A percentile compares a stretch with the other conserved stretches of the same genome.
These are phyloP conservation scores for Trachelus troglodyta DNA, from an alignment of 2,888 invertebrate genomes.

Conservation along the genomic window DNA sequence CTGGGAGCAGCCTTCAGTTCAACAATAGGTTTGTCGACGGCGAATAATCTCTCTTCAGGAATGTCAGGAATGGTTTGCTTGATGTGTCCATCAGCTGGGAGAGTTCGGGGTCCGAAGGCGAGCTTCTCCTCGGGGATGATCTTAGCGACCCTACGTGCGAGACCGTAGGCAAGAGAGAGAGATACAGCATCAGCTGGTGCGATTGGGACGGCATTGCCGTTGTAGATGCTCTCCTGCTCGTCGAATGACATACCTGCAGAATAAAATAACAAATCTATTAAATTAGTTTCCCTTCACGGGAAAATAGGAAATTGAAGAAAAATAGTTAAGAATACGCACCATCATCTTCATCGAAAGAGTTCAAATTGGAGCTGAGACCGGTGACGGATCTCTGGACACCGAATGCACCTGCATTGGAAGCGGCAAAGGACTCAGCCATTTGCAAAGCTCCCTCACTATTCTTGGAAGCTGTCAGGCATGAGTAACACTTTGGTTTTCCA, in stretches of 20 bases:
- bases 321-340: background rate
- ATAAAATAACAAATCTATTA: background rate
- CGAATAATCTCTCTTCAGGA: conserved; percentile 68
- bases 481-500: conserved; percentile 30
- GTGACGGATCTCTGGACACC: conserved; percentile 6
- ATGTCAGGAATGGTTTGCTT: conserved; percentile 53
- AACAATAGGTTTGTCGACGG: conserved; percentile 69
- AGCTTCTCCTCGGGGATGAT: conserved; percentile 68
- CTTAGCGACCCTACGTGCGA: conserved; percentile 59
- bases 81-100: conserved; percentile 63
- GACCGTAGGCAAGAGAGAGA: conserved; percentile 45
- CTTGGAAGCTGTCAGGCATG: conserved; percentile 1
- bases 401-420: background rate
- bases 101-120: conserved; percentile 68
- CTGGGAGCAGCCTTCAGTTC: conserved; percentile 61
- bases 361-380: conserved; percentile 10
- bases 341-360: conserved; percentile 11
- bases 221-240: conserved; percentile 32
- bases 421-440: background rate
- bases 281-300: background rate
- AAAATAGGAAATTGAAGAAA: background rate
- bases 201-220: conserved; percentile 10
- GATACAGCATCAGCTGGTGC: conserved; percentile 50
- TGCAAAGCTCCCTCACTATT: background rate
- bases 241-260: conserved; percentile 25